Evolutionary conservation across 2,113 vertebrate genomes (phyloP).

Genomic region (Stigmatopora argus): DNA sequence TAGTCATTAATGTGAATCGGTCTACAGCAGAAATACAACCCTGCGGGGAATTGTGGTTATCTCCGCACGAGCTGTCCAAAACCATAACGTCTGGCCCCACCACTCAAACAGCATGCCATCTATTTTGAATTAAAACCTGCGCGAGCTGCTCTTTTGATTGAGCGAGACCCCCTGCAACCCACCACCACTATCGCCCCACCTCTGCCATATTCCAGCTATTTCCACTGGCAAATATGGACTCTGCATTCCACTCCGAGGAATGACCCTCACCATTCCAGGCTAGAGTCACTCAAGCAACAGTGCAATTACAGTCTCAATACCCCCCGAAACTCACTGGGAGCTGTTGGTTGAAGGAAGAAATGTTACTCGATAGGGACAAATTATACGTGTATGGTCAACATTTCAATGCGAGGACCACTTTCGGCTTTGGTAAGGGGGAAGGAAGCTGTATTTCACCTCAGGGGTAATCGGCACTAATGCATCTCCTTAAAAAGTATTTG

Average conservation of each 20-base stretch:
- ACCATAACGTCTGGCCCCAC: slow-evolving; percentile 6
- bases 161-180: slow-evolving; percentile 14
- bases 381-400: slow-evolving; percentile 43
- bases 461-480: slow-evolving; percentile 12
- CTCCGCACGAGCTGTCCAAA: slow-evolving; percentile 15
- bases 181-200: not conserved
- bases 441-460: slow-evolving; percentile 18
- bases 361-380: slow-evolving; percentile 48
- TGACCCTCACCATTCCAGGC: slow-evolving; percentile 27
- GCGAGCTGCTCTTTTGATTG: slow-evolving; percentile 33
- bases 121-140: slow-evolving; percentile 30
- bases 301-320: slow-evolving; percentile 40
- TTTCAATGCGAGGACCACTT: slow-evolving; percentile 28
- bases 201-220: slow-evolving; percentile 47
- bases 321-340: slow-evolving; percentile 43
- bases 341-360: slow-evolving; percentile 47
- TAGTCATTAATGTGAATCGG: not conserved
- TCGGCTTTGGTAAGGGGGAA: slow-evolving; percentile 15
- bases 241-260: slow-evolving; percentile 37
- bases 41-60: slow-evolving; percentile 19
- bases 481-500: slow-evolving; percentile 39
- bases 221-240: slow-evolving; percentile 43
- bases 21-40: slow-evolving; percentile 13
- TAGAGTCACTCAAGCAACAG: slow-evolving; percentile 43
- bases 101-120: slow-evolving; percentile 8